These are phyloP conservation scores for Drosophila melanogaster DNA, from an alignment of 1,140 invertebrate genomes.

Conservation along the genomic window DNA sequence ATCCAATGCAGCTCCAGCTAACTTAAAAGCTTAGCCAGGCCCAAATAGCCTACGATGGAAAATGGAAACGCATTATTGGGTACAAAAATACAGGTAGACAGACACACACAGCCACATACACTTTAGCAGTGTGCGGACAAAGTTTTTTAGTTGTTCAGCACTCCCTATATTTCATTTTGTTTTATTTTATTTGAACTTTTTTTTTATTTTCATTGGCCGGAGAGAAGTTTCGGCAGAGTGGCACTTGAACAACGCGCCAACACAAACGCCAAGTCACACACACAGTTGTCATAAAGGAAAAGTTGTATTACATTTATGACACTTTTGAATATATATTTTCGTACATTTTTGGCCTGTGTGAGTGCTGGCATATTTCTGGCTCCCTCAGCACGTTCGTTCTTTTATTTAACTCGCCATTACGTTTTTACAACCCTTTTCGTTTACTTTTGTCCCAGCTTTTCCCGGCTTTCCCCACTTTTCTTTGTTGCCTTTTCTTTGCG, in stretches of 20 bases:
- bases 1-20: slow-evolving; percentile 13
- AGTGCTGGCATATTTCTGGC: slow-evolving; percentile 40
- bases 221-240: slow-evolving; percentile 45
- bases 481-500: slow-evolving; percentile 35
- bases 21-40: slow-evolving; percentile 1
- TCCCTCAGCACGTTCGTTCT: slow-evolving; percentile 61
- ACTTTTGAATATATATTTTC: slow-evolving; percentile 74
- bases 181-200: slow-evolving; percentile 66
- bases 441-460: slow-evolving; percentile 33
- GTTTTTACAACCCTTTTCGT: slow-evolving; percentile 75
- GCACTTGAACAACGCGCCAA: slow-evolving; percentile 68
- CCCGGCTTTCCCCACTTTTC: slow-evolving; percentile 1
- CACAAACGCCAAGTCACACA: slow-evolving; percentile 31
- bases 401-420: slow-evolving; percentile 79
- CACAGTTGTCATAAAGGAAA: slow-evolving; percentile 67
- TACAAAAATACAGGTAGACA: background rate
- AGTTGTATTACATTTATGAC: slow-evolving; percentile 80
- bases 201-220: slow-evolving; percentile 75
- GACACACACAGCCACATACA: background rate
- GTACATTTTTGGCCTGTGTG: slow-evolving; percentile 37
- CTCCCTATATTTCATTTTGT: slow-evolving; percentile 31
- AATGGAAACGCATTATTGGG: slow-evolving; percentile 27
- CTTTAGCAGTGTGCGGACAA: slow-evolving; percentile 12
- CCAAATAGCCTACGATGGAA: slow-evolving; percentile 13
- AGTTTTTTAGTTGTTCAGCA: slow-evolving; percentile 31